A percentile compares a stretch with the other conserved stretches of the same genome.
These are phyloP conservation scores for Pithys albifrons DNA, from an alignment of 2,113 vertebrate genomes.

Conservation along the genomic window DNA sequence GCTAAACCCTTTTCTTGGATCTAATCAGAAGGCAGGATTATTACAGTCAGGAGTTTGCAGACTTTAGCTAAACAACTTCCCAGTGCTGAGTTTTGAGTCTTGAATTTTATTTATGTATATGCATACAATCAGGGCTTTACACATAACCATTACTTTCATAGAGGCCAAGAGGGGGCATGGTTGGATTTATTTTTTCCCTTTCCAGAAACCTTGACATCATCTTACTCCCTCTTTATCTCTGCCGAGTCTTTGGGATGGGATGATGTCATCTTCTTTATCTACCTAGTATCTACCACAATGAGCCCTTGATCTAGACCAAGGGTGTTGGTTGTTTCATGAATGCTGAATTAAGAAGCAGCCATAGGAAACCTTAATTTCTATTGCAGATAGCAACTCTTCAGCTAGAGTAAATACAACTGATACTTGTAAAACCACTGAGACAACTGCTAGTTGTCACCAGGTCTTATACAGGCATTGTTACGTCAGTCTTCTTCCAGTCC, in stretches of 20 bases:
- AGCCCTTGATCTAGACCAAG: constrained; percentile 32
- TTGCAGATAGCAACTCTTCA: neutral
- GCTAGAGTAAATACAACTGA: constrained; percentile 31
- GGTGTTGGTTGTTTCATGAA: constrained; percentile 37
- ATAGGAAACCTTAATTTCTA: constrained; percentile 9
- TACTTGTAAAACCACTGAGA: constrained; percentile 28
- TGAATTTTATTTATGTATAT: neutral
- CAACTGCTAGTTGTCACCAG: constrained; percentile 17
- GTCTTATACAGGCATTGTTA: neutral
- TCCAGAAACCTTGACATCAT: constrained; percentile 10
- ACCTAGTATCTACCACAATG: neutral
- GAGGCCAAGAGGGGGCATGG: neutral
- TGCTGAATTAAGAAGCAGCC: constrained; percentile 3
- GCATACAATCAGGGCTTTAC: neutral
- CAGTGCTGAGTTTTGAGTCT: neutral
- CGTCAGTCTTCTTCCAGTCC: neutral
- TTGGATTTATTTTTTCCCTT: constrained; percentile 18
- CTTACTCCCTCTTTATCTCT: constrained; percentile 29
- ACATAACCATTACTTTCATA: neutral
- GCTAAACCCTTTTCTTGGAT: constrained; percentile 23
- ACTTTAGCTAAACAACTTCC: constrained; percentile 34
- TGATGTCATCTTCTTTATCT: constrained; percentile 45
- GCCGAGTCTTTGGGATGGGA: neutral
- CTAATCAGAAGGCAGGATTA: constrained; percentile 43
- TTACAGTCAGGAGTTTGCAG: constrained; percentile 44